Base-by-base conservation (phyloP, 2,113 vertebrate genomes). In the Sinocyclocheilus maitianheensis region DNA sequence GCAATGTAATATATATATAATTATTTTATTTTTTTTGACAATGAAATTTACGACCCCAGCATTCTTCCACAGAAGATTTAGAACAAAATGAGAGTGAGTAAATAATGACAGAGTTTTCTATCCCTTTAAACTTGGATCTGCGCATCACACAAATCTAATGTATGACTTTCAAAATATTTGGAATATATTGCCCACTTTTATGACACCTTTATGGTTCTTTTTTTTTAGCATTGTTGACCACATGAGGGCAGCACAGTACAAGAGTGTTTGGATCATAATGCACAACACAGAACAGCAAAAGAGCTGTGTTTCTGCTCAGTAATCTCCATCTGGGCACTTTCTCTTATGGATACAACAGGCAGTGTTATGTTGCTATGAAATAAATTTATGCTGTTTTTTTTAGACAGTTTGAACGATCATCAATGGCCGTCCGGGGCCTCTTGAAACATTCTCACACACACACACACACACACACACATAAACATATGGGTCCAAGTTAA, bases 241-340 rank as follows among this genome's bases (percentile, higher is more conserved):
- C 92, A 91, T 91, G 94, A 93, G 93, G 93, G 93, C 89, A 93
- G 90, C 88, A 92, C 88, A 46, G 58, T 90, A 90, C 93, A 92
- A 93, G 87, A 83, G 53, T 88, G 89, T 92, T 91, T 74, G 89
- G 84, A 89, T 81, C 82, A 74, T 18, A 6, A 46, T 40, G 18
- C 34, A 74, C 3, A 74, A 74, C 71, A 20, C 30, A 71, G 30
- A 71, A 76, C 71, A 79, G 74, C 80, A 83, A 84, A 87, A 79
- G 30, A 62, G 55, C 77, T 62, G 40, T 22, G 18, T 79, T n/a
- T 48, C 24, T 24, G 48, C 26, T 26, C 30, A 74, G 6, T 7
- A 26, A 40, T 76, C 62, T 77, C 34, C 43, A 43, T 86, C 30
- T 77, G 3, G 9, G 22, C 76, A 65, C 46, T 87, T 77, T 67